phyloP scores from a whole-genome alignment of 2,888 invertebrate species.

The Ectobius pallidus region DNA sequence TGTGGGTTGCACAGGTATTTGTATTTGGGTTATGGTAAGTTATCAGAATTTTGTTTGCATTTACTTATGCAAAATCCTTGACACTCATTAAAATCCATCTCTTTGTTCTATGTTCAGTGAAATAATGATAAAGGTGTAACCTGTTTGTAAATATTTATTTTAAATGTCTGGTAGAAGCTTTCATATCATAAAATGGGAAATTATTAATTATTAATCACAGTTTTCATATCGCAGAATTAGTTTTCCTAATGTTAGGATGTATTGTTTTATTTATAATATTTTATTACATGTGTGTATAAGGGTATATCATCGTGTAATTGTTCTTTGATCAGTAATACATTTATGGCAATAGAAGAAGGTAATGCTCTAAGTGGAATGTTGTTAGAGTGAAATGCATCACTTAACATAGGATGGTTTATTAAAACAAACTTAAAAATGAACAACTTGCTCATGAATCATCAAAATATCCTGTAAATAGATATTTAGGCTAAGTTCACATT shows the following conservation, averaged over 20 bases:
- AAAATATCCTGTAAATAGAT: background rate
- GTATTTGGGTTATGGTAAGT: too few species aligned
- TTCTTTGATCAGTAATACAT: background rate
- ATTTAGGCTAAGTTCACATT: constrained; percentile 3
- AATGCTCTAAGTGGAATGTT: background rate
- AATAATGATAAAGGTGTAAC: background rate
- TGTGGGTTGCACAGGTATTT: too few species aligned
- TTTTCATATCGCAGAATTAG: background rate
- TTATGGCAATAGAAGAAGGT: constrained; percentile 6
- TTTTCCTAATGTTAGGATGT: background rate
- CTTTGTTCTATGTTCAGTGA: background rate
- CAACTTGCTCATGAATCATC: background rate
- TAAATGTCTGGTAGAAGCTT: constrained; percentile 1
- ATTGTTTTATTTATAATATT: background rate
- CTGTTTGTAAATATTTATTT: background rate
- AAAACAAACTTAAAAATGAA: background rate
- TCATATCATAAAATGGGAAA: constrained; percentile 2
- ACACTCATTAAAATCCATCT: background rate
- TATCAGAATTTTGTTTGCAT: too few species aligned
- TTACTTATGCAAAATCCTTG: too few species aligned
- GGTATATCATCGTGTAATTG: background rate
- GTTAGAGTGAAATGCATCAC: background rate
- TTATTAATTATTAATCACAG: background rate
- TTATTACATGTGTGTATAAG: background rate
- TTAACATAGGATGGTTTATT: background rate